Conservation (phyloP, 2,888 invertebrate species). For the Hydraecia micacea region DNA sequence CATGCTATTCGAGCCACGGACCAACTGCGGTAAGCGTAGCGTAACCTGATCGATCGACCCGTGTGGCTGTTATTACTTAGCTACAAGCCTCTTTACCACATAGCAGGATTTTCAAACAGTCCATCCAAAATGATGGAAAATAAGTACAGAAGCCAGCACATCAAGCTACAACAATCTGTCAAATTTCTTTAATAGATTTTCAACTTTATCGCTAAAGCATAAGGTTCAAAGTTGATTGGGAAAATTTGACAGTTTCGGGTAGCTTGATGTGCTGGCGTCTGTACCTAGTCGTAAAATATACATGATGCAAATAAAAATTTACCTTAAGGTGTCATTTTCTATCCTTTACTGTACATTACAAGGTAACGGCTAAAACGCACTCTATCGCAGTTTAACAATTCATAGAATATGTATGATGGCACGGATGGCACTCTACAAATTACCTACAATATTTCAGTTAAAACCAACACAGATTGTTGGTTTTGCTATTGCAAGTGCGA, state of each 20-base stretch:
- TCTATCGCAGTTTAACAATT: background rate
- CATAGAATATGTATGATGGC: background rate
- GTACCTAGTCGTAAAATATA: background rate
- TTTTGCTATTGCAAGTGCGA: background rate
- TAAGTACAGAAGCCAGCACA: too few relatives aligned
- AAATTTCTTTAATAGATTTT: too few relatives aligned
- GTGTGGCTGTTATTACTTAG: background rate
- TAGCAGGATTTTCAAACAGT: background rate
- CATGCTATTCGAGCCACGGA: background rate
- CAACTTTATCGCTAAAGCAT: too few relatives aligned
- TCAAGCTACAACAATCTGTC: too few relatives aligned
- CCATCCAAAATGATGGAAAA: background rate
- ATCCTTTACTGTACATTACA: background rate
- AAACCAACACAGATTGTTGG: background rate
- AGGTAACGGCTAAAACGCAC: background rate
- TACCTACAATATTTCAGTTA: constrained; percentile 5
- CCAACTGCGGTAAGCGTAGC: background rate
- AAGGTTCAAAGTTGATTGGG: too few relatives aligned
- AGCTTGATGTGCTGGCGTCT: too few relatives aligned
- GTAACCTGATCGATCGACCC: background rate
- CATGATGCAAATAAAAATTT: background rate
- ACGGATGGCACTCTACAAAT: background rate
- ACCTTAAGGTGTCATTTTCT: background rate
- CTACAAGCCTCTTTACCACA: background rate
- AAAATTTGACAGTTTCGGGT: too few relatives aligned